Conservation (phyloP, 2,888 invertebrate species). For the Calliopum simillimum region DNA sequence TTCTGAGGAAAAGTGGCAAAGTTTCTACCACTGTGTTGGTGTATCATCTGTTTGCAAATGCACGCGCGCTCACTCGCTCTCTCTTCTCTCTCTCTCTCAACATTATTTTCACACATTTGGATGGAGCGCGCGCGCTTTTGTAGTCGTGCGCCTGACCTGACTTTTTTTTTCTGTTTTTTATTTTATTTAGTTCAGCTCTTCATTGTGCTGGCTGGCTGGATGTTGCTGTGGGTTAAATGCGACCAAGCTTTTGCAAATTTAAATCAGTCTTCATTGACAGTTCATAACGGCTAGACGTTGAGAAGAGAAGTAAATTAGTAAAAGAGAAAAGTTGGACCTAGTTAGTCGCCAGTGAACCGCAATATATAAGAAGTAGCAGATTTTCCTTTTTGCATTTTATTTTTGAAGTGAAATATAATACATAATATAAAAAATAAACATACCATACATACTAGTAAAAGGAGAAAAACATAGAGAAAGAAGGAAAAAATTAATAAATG, state of each 20-base stretch:
- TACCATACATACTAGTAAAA: not conserved
- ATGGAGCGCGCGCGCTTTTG: no score
- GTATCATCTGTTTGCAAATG: no score
- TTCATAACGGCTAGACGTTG: slow-evolving; percentile 45
- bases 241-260: slow-evolving; percentile 41
- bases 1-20: no score
- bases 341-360: slow-evolving; percentile 29
- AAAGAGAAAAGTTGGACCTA: slow-evolving; percentile 16
- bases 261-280: slow-evolving; percentile 51
- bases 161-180: slow-evolving; percentile 1
- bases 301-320: not conserved
- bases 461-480: not conserved
- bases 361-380: slow-evolving; percentile 24
- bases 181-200: not conserved
- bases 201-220: no score
- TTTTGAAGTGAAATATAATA: not conserved
- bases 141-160: not conserved
- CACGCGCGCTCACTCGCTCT: no score
- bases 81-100: no score
- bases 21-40: no score
- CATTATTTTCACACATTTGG: no score
- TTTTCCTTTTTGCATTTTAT: not conserved
- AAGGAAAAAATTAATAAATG: slow-evolving; percentile 1
- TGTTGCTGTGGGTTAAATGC: slow-evolving; percentile 46
- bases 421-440: slow-evolving; percentile 18